Evolutionary conservation across 2,888 invertebrate species (phyloP).

Genomic region (Apodemia mormo): DNA sequence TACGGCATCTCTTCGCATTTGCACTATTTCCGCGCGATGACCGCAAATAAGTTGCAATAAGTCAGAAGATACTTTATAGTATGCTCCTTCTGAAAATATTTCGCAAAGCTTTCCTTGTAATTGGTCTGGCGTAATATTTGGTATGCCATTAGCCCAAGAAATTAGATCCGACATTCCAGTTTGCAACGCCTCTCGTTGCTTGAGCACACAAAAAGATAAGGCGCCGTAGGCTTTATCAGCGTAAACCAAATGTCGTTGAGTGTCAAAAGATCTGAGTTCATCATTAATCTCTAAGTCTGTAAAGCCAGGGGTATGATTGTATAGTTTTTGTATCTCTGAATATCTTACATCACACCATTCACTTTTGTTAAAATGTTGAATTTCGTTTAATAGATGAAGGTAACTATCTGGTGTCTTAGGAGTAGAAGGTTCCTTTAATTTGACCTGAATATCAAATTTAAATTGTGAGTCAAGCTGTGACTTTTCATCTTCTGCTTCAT

Average conservation of each 20-base stretch:
- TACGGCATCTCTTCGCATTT: constrained; percentile 26
- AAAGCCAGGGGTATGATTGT: constrained; percentile 9
- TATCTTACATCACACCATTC: constrained; percentile 22
- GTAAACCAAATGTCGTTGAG: constrained; percentile 8
- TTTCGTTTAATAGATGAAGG: neutral
- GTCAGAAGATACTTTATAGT: constrained; percentile 4
- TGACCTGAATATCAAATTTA: constrained; percentile 15
- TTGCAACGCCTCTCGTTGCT: constrained; percentile 19
- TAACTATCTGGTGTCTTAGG: constrained; percentile 3
- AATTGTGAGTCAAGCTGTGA: neutral
- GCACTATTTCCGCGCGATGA: constrained; percentile 24
- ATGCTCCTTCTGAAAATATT: neutral
- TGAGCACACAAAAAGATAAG: constrained; percentile 12
- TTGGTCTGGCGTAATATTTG: neutral
- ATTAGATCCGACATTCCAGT: neutral
- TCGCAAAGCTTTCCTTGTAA: neutral
- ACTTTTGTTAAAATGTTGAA: constrained; percentile 17
- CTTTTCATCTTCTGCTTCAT: neutral
- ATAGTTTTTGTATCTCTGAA: constrained; percentile 18
- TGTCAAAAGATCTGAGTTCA: constrained; percentile 16
- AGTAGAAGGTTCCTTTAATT: constrained; percentile 13
- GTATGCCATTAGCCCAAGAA: neutral
- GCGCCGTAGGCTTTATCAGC: constrained; percentile 14
- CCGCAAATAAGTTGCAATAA: constrained; percentile 26
- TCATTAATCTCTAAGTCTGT: constrained; percentile 19